Evolutionary conservation across 2,797 vertebrate species (phyloP), one percentile per base, ranked within the genome.

Genomic region (Pseudomugil gertrudae): DNA sequence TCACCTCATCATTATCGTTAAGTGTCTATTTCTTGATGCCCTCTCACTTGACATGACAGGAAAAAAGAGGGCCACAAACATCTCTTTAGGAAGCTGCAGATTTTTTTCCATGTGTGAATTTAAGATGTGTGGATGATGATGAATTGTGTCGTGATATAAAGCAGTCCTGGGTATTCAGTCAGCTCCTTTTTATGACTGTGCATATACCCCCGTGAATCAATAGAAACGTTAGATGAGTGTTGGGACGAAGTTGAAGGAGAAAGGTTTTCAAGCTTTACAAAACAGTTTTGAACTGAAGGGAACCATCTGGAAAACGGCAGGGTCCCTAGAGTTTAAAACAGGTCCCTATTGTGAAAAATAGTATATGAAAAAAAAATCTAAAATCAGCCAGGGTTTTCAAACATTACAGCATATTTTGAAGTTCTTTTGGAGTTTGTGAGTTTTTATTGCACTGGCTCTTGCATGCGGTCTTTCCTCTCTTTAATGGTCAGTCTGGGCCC

Each of bases 361-460:
- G 88, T 85, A 92, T 82, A 74, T 84, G 72, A 86, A 84, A 83
- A 84, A 86, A 84, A 80, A 74, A 58, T 54, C 53, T 52, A 82
- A 87, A 90, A 88, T 80, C 81, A 62, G 82, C 84, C 87, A 87
- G 81, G 77, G 74, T 89, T 93, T 93, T 93, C 86, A 90, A 93
- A 91, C 90, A 91, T 93, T 91, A 92, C 86, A 81, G 89, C 89
- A 90, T 93, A 93, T 94, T 94, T 93, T 93, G 88, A 92, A 90
- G 90, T 92, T 90, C 87, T 92, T 90, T 91, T 90, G 85, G 85
- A 89, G 86, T 89, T 92, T 88, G 84, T 79, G 87, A 88, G 81
- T 92, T 93, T 94, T 95, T 94, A 95, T 93, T 86, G 84, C 85
- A 54, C 91, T 94, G 93, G 93, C 93, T 91, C 79, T 87, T 53